Conservation (phyloP, 2,797 vertebrate species). For the Cossypha niveicapilla region DNA sequence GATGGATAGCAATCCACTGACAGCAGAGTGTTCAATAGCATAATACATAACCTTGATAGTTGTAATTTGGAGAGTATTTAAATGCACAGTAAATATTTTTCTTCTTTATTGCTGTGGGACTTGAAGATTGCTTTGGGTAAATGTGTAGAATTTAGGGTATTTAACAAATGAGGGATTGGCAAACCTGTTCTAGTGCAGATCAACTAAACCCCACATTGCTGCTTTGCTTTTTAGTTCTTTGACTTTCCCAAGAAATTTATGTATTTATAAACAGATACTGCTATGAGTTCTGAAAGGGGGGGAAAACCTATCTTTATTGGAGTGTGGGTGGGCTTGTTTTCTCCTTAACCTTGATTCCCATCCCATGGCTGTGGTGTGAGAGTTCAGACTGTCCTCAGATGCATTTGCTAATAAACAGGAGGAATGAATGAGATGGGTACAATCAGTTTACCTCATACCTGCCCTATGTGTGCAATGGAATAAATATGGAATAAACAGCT, state of each 20-base stretch:
- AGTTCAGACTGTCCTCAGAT: background rate
- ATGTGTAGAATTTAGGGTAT: background rate
- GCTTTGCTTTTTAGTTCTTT: background rate
- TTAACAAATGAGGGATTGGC: background rate
- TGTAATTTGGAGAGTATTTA: background rate
- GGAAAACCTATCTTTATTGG: background rate
- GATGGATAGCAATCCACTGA: slow-evolving; percentile 16
- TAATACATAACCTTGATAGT: background rate
- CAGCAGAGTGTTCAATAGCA: background rate
- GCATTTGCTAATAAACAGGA: background rate
- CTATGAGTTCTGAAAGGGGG: background rate
- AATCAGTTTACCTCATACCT: background rate
- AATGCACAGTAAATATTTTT: background rate
- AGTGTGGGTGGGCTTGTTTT: background rate
- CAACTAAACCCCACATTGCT: background rate
- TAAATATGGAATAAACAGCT: background rate
- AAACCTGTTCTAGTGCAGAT: background rate
- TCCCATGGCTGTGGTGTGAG: background rate
- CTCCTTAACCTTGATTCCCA: background rate
- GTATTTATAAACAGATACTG: background rate
- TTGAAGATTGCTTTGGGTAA: background rate
- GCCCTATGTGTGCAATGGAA: background rate
- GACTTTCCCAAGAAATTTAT: background rate
- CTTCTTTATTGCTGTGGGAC: background rate
- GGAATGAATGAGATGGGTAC: background rate